These are phyloP conservation scores for Schizothorax lantsangensis DNA, from an alignment of 2,797 vertebrate species.

Conservation along the genomic window DNA sequence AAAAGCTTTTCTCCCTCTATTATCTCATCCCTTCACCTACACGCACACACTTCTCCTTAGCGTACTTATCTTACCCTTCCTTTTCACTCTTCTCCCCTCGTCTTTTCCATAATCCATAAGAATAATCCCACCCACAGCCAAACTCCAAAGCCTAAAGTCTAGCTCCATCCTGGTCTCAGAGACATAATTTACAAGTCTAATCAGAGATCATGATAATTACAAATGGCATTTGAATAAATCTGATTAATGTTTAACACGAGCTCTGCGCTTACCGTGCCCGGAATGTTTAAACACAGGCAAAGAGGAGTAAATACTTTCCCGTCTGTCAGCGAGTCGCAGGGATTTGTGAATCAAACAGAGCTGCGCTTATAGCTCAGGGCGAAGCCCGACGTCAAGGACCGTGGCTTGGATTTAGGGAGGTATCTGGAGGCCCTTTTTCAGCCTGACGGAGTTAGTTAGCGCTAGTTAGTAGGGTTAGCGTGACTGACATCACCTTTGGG, in stretches of 20 bases:
- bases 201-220: constrained; percentile 74
- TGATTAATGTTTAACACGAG: constrained; percentile 55
- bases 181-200: constrained; percentile 67
- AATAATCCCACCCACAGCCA: constrained; percentile 60
- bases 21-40: constrained; percentile 38
- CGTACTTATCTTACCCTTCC: constrained; percentile 33
- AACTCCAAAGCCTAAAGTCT: constrained; percentile 62
- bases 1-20: constrained; percentile 40
- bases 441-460: constrained; percentile 34
- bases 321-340: constrained; percentile 36
- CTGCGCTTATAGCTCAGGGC: constrained; percentile 26
- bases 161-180: constrained; percentile 62
- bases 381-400: not conserved
- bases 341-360: constrained; percentile 38
- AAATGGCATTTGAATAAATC: constrained; percentile 57
- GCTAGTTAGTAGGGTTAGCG: constrained; percentile 36
- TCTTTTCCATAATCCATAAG: constrained; percentile 47
- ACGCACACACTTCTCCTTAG: constrained; percentile 6
- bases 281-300: constrained; percentile 53
- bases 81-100: constrained; percentile 1
- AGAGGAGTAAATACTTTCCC: constrained; percentile 42
- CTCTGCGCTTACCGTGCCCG: constrained; percentile 38
- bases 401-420: constrained; percentile 19
- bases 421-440: constrained; percentile 26
- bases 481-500: constrained; percentile 41